A percentile compares a stretch with the other conserved stretches of the same genome.
Conservation (phyloP, 2,888 invertebrate genomes). For the Sipha maydis region DNA sequence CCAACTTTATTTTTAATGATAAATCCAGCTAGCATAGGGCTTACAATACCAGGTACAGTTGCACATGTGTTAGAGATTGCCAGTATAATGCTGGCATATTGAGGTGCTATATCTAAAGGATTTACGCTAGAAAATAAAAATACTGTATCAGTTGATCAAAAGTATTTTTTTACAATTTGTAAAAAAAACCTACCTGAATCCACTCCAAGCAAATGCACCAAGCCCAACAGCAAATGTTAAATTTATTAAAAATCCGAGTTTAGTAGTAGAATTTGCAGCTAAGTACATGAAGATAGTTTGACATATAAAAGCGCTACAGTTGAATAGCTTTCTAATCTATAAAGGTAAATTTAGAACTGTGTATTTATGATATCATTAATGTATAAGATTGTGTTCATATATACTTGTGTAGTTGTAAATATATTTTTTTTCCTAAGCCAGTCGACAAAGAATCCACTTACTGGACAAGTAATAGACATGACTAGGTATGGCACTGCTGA, state of each 20-base stretch:
- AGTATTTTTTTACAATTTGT: not conserved
- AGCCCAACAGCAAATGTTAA: constrained; percentile 89
- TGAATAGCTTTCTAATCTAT: constrained; percentile 76
- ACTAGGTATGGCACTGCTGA: constrained; percentile 89
- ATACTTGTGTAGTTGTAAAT: constrained; percentile 79
- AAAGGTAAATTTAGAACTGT: not conserved
- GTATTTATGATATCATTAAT: not conserved
- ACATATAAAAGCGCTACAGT: constrained; percentile 78
- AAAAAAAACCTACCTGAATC: constrained; percentile 76
- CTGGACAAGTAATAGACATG: constrained; percentile 83
- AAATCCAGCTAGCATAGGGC: constrained; percentile 83
- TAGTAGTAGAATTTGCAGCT: constrained; percentile 79
- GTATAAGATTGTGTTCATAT: not conserved
- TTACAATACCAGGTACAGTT: constrained; percentile 91
- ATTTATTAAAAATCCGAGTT: constrained; percentile 78
- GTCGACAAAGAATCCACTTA: constrained; percentile 87
- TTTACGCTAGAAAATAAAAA: constrained; percentile 68
- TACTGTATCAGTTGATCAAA: not conserved
- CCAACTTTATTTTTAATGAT: constrained; percentile 79
- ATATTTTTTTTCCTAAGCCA: constrained; percentile 75
- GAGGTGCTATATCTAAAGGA: constrained; percentile 90
- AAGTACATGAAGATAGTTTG: constrained; percentile 89
- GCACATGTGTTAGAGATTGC: constrained; percentile 91
- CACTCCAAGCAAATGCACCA: constrained; percentile 93
- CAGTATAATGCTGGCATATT: constrained; percentile 91